Conservation (phyloP, 2,113 vertebrate species). For the Lepisosteus osseus region DNA sequence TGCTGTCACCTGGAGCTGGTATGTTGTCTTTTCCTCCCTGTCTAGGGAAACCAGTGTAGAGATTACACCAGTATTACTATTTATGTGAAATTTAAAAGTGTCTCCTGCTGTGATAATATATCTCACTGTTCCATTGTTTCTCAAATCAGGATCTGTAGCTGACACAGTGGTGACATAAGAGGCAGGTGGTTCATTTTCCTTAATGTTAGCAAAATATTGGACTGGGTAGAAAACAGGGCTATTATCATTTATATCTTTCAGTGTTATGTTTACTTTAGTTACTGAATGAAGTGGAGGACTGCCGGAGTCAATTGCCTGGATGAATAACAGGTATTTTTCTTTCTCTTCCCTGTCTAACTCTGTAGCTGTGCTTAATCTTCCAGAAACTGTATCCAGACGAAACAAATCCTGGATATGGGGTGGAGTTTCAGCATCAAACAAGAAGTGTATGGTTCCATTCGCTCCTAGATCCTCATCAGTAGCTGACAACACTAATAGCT, state of each 20-base stretch:
- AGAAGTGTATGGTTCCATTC: constrained; percentile 88
- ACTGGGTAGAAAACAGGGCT: constrained; percentile 90
- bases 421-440: constrained; percentile 76
- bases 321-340: constrained; percentile 71
- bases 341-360: constrained; percentile 88
- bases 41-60: constrained; percentile 84
- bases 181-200: constrained; percentile 88
- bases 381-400: constrained; percentile 78
- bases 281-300: constrained; percentile 77
- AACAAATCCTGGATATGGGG: constrained; percentile 64
- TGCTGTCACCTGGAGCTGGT: constrained; percentile 86
- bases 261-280: constrained; percentile 76
- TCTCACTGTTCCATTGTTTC: constrained; percentile 83
- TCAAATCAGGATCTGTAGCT: constrained; percentile 86
- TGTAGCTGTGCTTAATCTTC: constrained; percentile 71
- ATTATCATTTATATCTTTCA: constrained; percentile 92
- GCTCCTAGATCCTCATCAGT: constrained; percentile 87
- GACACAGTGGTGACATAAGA: constrained; percentile 82
- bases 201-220: constrained; percentile 93
- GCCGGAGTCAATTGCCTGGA: constrained; percentile 83
- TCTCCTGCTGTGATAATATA: constrained; percentile 89
- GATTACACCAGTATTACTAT: constrained; percentile 80
- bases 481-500: constrained; percentile 79
- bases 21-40: constrained; percentile 88
- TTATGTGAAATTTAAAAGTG: constrained; percentile 81